phyloP scores from a whole-genome alignment of 2,113 vertebrate genomes.

The Hippocampus guttulatus region DNA sequence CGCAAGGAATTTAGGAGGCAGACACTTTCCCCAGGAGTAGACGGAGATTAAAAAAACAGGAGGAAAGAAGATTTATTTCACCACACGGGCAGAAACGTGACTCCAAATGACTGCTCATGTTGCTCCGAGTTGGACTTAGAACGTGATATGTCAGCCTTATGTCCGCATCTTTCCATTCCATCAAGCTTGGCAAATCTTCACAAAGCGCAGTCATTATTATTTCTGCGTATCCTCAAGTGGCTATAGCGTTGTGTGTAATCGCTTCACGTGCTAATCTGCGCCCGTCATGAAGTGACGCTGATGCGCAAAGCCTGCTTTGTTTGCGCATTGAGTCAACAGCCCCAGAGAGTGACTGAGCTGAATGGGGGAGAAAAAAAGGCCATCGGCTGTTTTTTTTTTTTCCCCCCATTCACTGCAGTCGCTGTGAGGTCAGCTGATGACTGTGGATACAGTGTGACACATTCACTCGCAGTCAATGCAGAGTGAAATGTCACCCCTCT shows the following conservation, averaged over 20 bases:
- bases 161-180: conserved; percentile 3
- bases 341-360: conserved; percentile 25
- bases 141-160: conserved; percentile 2
- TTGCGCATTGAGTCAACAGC: conserved; percentile 31
- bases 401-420: conserved; percentile 41
- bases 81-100: conserved; percentile 4
- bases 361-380: conserved; percentile 19
- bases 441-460: conserved; percentile 23
- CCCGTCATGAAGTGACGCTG: conserved; percentile 12
- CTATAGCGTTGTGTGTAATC: neutral
- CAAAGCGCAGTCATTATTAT: neutral
- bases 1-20: neutral
- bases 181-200: neutral
- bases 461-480: conserved; percentile 1
- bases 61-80: conserved; percentile 7
- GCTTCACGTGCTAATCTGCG: conserved; percentile 9
- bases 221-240: neutral
- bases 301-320: conserved; percentile 27
- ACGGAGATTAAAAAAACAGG: neutral
- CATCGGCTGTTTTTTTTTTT: neutral
- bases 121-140: conserved; percentile 1
- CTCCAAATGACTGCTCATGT: conserved; percentile 4
- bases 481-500: conserved; percentile 7
- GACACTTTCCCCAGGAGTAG: neutral
- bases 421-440: conserved; percentile 52